Base-by-base conservation (phyloP, 2,888 invertebrate species). In the Cordylochernes scorpioides region DNA sequence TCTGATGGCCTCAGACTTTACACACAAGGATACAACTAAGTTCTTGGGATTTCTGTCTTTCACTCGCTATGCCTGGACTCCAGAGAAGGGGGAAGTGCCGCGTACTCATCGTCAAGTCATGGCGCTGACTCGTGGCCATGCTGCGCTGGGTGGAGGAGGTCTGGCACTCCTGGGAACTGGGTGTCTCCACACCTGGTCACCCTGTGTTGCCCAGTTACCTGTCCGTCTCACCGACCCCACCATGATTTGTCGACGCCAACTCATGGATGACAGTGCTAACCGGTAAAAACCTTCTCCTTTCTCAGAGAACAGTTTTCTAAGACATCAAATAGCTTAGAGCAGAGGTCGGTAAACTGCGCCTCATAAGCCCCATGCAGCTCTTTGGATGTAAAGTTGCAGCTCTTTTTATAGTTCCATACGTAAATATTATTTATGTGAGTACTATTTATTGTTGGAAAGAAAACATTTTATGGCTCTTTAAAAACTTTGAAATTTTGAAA, bases 211-310 rank as follows among this genome's bases (percentile, higher is more conserved):
- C 5, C 67, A 78, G 42, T 63, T 84, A 16, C 49, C 68, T 12
- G 49, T 61, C 9, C 61, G 61, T 38, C 66, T 71, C 44, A 53
- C 59, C 8, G 62, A 68, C 46, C 39, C 51, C 26, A 61, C 65
- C 15, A 58, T 62, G 34, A 65, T 88, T 15, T 73, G 84, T 52
- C 60, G 65, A 25, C 58, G 57, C 16, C 54, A 63, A 37, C 64
- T 74, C 45, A 72, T 86, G 64, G 84, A 88, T 54, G 84, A 86
- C 47, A 84, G 84, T 52, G 75, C 75, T 44, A 80, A 78, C 52
- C 65, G 66, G 65, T 65, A 45, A n/a, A n/a, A n/a, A n/a, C n/a
- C n/a, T n/a, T n/a, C n/a, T n/a, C n/a, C n/a, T n/a, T n/a, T n/a
- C n/a, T n/a, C n/a, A n/a, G n/a, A n/a, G n/a, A n/a, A n/a, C n/a